Evolutionary conservation across 2,113 vertebrate species (phyloP).

Genomic region (Dromas ardeola): DNA sequence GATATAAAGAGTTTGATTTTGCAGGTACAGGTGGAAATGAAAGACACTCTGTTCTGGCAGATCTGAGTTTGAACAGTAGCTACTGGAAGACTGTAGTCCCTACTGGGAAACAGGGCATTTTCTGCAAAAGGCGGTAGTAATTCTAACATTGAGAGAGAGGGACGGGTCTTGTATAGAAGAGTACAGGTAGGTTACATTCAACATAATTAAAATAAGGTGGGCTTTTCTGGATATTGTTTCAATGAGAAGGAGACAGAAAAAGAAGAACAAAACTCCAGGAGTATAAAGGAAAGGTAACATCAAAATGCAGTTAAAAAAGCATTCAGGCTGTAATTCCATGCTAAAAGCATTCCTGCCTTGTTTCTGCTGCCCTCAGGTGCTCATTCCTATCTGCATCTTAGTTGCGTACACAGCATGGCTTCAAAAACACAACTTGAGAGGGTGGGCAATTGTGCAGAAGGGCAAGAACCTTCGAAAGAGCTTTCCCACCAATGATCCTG

Average conservation of each 20-base stretch:
- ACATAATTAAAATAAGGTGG: neutral
- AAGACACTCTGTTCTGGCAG: neutral
- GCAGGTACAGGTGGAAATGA: neutral
- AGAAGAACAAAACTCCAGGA: neutral
- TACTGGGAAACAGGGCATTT: neutral
- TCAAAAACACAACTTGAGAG: neutral
- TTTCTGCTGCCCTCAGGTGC: slow-evolving; percentile 30
- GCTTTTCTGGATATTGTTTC: neutral
- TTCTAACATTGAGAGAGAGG: neutral
- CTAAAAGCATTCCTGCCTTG: neutral
- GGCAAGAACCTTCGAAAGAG: neutral
- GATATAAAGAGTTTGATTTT: neutral
- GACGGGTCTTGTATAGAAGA: neutral
- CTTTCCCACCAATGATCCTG: neutral
- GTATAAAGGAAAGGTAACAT: neutral
- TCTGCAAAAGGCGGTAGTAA: neutral
- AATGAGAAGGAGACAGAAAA: neutral
- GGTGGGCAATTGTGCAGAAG: neutral
- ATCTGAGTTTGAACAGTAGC: neutral
- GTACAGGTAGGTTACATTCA: neutral
- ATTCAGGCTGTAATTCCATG: neutral
- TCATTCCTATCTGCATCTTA: neutral
- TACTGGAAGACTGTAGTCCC: neutral
- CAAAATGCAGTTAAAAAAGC: neutral
- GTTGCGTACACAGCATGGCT: neutral